Evolutionary conservation across 2,888 invertebrate species (phyloP), one percentile per base, ranked within the genome.

Genomic region (Agrypnus murinus): DNA sequence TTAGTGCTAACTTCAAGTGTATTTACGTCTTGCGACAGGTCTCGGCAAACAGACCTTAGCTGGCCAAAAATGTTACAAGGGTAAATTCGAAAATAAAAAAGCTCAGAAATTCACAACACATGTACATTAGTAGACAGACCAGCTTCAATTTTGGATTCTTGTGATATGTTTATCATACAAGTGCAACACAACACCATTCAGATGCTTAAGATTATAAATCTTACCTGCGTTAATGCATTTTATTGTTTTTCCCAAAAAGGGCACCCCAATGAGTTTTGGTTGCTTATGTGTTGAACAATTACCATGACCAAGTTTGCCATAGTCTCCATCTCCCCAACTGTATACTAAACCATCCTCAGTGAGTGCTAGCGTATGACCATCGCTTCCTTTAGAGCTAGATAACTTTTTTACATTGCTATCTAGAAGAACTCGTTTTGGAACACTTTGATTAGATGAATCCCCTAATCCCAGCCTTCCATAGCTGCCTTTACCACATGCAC

Each of bases 391-490:
- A 0, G 88, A 88, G 50, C 88, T 88, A 0, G 88, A 88, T 10
- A 89, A 80, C 72, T 85, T 85, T 74, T 86, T 86, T n/a, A 88
- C 84, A 34, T 85, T 84, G 15, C 86, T 85, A 45, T 89, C 88
- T 69, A 91, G 85, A 40, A 85, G 82, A 57, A 90, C 84, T 63
- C 86, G 86, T 78, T 89, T 89, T 0, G 90, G 90, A 50, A 86
- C 80, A 8, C 87, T 85, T 78, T 90, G 90, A 80, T 90, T 90
- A 65, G 87, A 87, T 0, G 90, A 90, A 81, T 90, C 90, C 0
- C 90, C 90, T 0, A 90, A 84, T 0, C 90, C 90, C n/a, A 91
- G 82, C 25, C 90, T 85, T 0, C 90, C 90, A 80, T 90, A 90
- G 77, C 89, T 90, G 0, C 90, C 90, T 82, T 90, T 90, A 2